Base-by-base conservation (phyloP, 2,888 invertebrate genomes). In the Caenorhabditis sp. region DNA sequence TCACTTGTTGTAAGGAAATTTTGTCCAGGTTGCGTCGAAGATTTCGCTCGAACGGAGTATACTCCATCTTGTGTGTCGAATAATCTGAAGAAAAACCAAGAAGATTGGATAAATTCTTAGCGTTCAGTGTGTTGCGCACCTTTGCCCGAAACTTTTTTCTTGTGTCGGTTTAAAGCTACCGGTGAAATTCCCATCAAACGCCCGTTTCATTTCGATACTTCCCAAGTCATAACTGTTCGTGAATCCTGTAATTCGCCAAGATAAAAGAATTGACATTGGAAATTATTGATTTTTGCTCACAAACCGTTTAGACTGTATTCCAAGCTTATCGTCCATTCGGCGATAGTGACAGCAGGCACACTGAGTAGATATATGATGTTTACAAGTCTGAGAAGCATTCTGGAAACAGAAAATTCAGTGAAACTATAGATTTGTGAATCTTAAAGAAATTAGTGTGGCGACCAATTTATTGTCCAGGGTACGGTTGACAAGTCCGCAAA, bases 151-250 rank as follows among this genome's bases (percentile, higher is more conserved):
- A 28, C n/a, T 47, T 14, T 59, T 59, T 8, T 82, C 72, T 31
- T 72, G 61, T 5, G 64, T 22, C 24, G 81, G 69, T 73, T 82
- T 84, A 76, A 89, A 90, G 1, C 70, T 69, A 49, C 89, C 90
- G n/a, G 90, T 88, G 63, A 76, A 89, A 70, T 90, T 90, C 19
- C 89, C 90, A 64, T 89, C 89, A 59, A 84, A 85, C 31, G 72
- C 35, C 6, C 81, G 63, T 22, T 82, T 58, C 72, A 89, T 59
- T 58, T 86, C 85, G 19, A 89, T 83, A 16, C n/a, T 79, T 59
- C 89, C 89, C n/a, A 88, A 61, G 24, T 85, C 80, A 22, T 74
- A 61, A 7, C 51, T 69, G 35, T 76, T 79, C 7, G 73, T 73
- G 35, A 85, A 86, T 54, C 82, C 87, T 87, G n/a, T n/a, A n/a